phyloP scores from a whole-genome alignment of 2,888 invertebrate species.

The Agrochola circellaris region DNA sequence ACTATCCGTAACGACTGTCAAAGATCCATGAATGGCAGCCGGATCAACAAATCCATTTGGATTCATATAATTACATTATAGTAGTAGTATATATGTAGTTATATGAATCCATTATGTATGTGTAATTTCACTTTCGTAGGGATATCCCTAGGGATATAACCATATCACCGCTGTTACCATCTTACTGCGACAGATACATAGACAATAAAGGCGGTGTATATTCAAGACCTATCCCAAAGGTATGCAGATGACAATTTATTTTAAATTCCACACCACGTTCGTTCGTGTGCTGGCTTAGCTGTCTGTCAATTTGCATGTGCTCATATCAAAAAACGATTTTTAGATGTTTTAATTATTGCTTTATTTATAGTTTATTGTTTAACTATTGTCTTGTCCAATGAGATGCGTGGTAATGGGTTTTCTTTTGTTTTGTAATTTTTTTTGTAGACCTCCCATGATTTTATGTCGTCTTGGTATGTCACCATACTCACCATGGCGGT shows the following conservation, averaged over 20 bases:
- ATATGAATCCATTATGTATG: no score
- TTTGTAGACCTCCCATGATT: constrained; percentile 31
- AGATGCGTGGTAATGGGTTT: constrained; percentile 12
- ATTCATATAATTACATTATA: no score
- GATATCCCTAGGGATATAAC: no score
- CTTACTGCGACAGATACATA: no score
- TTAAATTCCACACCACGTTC: constrained; percentile 74
- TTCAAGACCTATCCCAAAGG: neutral
- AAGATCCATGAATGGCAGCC: no score
- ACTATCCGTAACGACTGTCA: no score
- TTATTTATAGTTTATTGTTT: constrained; percentile 70
- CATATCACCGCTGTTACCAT: no score
- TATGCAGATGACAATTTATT: constrained; percentile 67
- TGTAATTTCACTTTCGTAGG: no score
- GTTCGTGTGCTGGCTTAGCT: constrained; percentile 73
- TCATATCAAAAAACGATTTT: constrained; percentile 68
- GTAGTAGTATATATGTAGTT: no score
- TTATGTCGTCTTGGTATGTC: neutral
- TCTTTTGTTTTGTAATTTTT: constrained; percentile 1
- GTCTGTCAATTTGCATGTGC: constrained; percentile 74
- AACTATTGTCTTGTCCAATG: constrained; percentile 65
- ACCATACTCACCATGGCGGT: neutral
- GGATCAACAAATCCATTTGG: no score
- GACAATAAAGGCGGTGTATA: neutral
- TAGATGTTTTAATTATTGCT: constrained; percentile 67